Evolutionary conservation across 2,797 vertebrate genomes (phyloP).

Genomic region (Odontamblyopus rebecca): DNA sequence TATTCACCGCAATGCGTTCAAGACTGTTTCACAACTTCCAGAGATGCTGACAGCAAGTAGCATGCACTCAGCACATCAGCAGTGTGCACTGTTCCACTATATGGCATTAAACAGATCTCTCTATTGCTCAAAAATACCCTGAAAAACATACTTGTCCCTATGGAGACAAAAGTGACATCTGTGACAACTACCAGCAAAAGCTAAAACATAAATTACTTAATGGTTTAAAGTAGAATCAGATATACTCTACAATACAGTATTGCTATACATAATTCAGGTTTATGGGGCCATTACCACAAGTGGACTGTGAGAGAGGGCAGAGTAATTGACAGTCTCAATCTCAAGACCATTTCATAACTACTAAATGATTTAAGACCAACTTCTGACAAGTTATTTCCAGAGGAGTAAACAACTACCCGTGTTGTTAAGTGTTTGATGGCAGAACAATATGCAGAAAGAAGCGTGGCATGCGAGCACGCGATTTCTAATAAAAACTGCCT

Average conservation of each 20-base stretch:
- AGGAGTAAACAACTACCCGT: neutral
- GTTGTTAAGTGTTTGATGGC: constrained; percentile 17
- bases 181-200: no score
- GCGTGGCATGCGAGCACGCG: constrained; percentile 20
- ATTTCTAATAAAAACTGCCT: no score
- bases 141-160: no score
- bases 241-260: neutral
- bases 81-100: no score
- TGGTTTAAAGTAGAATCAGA: neutral
- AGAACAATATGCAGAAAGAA: constrained; percentile 52
- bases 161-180: neutral
- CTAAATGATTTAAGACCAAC: neutral
- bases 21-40: no score
- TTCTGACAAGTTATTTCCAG: constrained; percentile 1
- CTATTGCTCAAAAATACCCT: no score
- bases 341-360: neutral
- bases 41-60: neutral
- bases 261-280: neutral
- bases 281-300: neutral
- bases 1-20: no score
- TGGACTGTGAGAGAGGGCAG: neutral
- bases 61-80: no score
- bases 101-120: no score
- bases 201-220: neutral
- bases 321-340: neutral